A percentile compares a stretch with the other conserved stretches of the same genome.
phyloP scores from a whole-genome alignment of 2,113 vertebrate species.

The Mobula hypostoma region DNA sequence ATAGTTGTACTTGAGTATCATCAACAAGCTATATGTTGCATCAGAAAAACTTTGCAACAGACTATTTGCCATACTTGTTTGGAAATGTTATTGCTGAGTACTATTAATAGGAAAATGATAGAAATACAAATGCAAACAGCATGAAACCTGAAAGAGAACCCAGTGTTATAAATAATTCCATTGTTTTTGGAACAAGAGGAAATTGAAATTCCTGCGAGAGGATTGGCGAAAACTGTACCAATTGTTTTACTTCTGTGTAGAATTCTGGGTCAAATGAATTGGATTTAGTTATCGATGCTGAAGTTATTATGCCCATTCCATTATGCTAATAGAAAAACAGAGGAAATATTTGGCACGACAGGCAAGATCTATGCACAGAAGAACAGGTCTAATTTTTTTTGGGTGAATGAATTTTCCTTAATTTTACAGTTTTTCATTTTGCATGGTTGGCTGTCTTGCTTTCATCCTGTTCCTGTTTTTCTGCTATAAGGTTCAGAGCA shows the following conservation, averaged over 20 bases:
- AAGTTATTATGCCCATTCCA: neutral
- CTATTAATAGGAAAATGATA: neutral
- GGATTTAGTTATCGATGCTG: neutral
- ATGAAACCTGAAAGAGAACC: neutral
- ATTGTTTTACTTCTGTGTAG: neutral
- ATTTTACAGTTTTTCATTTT: neutral
- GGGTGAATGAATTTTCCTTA: no score
- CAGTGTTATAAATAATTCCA: neutral
- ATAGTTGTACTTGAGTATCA: neutral
- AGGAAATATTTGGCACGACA: no score
- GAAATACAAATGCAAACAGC: neutral
- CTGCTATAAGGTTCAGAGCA: neutral
- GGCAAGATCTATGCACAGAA: no score
- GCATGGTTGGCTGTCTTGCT: neutral
- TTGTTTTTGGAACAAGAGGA: constrained; percentile 1
- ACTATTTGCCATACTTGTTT: neutral
- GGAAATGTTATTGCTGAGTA: neutral
- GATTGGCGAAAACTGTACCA: neutral
- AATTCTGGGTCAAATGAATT: neutral
- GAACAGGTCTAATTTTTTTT: no score
- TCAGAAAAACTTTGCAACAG: neutral
- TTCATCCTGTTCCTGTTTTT: neutral
- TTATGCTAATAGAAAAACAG: no score
- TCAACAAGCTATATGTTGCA: neutral
- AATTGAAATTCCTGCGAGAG: neutral